Conservation (phyloP, 2,113 vertebrate species). For the Coreoperca whiteheadi region DNA sequence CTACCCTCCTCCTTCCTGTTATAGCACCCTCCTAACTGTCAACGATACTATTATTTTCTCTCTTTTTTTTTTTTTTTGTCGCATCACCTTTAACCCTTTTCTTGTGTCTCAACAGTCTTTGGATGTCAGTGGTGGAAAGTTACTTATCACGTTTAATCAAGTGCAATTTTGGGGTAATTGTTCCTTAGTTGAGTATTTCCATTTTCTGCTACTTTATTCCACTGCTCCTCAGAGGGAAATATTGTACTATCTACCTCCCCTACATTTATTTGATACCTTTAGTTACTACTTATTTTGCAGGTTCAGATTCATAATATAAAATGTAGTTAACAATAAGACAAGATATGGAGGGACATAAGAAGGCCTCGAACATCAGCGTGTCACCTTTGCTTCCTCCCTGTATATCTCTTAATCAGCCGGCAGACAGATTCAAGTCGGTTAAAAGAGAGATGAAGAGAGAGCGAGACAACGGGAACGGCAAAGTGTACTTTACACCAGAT, state of each 20-base stretch:
- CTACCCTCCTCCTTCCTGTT: slow-evolving; percentile 3
- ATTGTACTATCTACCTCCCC: neutral
- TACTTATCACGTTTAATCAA: neutral
- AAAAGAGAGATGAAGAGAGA: neutral
- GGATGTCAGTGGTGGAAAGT: neutral
- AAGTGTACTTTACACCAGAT: slow-evolving; percentile 13
- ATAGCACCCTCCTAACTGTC: slow-evolving; percentile 16
- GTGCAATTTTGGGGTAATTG: neutral
- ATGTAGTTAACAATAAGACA: neutral
- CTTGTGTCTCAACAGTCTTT: too few species aligned
- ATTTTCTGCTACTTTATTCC: neutral
- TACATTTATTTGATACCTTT: neutral
- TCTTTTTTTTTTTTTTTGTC: too few species aligned
- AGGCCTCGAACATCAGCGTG: neutral
- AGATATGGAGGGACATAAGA: too few species aligned
- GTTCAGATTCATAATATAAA: neutral
- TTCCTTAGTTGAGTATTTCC: neutral
- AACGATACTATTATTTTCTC: neutral
- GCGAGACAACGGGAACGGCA: neutral
- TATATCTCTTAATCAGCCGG: neutral
- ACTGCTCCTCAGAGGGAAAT: neutral
- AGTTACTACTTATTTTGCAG: neutral
- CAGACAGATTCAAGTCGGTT: neutral
- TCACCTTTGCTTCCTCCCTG: neutral
- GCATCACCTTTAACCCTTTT: neutral